Evolutionary conservation across 2,113 vertebrate genomes (phyloP).

Genomic region (Corynorhinus townsendii): DNA sequence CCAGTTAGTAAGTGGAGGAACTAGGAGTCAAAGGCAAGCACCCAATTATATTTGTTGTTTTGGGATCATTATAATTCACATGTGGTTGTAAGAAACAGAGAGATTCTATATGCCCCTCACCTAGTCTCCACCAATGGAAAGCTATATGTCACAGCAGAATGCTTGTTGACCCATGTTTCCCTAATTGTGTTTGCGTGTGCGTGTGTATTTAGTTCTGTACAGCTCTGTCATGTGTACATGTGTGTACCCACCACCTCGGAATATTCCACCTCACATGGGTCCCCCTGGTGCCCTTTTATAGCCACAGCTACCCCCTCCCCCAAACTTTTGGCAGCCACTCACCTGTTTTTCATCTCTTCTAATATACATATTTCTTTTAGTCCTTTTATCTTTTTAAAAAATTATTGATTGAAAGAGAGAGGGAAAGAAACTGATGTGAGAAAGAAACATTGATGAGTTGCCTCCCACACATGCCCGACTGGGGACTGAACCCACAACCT

Average conservation of each 20-base stretch:
- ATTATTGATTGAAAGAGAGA: not conserved
- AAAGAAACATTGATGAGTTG: too few relatives aligned
- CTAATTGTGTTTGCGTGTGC: not conserved
- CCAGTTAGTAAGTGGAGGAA: not conserved
- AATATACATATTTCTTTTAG: not conserved
- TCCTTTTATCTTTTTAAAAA: too few relatives aligned
- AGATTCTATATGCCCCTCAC: not conserved
- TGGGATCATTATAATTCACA: not conserved
- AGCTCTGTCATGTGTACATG: not conserved
- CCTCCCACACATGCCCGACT: too few relatives aligned
- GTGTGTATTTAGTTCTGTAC: fast-evolving
- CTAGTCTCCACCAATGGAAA: not conserved
- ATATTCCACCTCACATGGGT: not conserved
- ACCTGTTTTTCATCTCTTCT: not conserved
- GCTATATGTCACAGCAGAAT: not conserved
- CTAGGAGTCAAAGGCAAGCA: not conserved
- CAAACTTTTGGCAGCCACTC: not conserved
- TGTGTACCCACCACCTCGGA: not conserved
- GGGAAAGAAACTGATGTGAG: too few relatives aligned
- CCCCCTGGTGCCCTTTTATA: not conserved
- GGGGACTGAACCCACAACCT: not conserved
- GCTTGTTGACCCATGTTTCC: not conserved
- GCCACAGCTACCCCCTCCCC: not conserved
- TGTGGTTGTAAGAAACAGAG: not conserved
- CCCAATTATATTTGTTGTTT: not conserved